Evolutionary conservation across 2,888 invertebrate species (phyloP).

Genomic region (Tetheella fluctuosa): DNA sequence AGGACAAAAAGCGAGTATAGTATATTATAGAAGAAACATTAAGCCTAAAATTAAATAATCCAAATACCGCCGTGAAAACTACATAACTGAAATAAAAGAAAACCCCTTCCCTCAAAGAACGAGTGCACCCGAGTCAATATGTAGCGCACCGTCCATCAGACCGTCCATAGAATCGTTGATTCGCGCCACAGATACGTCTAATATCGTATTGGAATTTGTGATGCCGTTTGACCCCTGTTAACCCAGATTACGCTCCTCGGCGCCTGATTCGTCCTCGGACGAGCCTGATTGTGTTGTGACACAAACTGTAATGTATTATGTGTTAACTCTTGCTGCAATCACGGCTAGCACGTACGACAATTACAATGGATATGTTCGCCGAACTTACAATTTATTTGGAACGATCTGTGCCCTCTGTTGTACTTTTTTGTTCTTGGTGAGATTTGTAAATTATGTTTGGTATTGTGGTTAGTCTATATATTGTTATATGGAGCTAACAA

Average conservation of each 20-base stretch:
- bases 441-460: background rate
- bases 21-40: background rate
- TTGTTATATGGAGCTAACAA: no score
- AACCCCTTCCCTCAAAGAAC: conserved; percentile 17
- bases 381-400: conserved; percentile 74
- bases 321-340: conserved; percentile 84
- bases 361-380: conserved; percentile 78
- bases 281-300: conserved; percentile 84
- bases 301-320: conserved; percentile 85
- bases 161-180: conserved; percentile 74
- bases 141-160: conserved; percentile 47
- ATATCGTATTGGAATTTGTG: conserved; percentile 88
- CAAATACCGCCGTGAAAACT: background rate
- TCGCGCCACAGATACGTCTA: conserved; percentile 84
- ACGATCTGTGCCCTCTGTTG: conserved; percentile 29
- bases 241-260: conserved; percentile 87
- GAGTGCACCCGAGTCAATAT: conserved; percentile 16
- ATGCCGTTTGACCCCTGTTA: conserved; percentile 90
- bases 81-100: background rate
- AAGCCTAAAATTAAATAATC: background rate
- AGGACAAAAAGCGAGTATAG: no score
- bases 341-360: conserved; percentile 74
- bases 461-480: background rate
- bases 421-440: conserved; percentile 14
- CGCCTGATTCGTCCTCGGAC: conserved; percentile 83